Evolutionary conservation across 2,113 vertebrate genomes (phyloP).

Genomic region (Felis chaus): DNA sequence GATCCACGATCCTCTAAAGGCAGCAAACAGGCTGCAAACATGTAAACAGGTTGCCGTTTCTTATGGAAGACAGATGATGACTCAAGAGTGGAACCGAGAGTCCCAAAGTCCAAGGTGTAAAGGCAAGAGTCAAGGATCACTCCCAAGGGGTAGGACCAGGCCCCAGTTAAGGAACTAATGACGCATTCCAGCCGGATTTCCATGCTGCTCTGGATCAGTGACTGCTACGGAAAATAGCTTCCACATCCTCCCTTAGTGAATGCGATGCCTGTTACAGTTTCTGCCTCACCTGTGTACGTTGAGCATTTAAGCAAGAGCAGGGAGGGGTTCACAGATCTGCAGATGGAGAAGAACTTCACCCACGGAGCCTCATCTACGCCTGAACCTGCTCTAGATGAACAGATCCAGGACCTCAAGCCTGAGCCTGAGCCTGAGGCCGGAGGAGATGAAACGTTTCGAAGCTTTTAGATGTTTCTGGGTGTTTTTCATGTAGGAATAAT

Average conservation of each 20-base stretch:
- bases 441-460: background rate
- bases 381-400: background rate
- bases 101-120: background rate
- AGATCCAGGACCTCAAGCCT: background rate
- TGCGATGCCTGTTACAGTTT: background rate
- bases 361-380: background rate
- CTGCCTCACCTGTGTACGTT: background rate
- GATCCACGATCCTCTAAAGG: fast-evolving
- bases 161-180: background rate
- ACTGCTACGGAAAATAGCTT: background rate
- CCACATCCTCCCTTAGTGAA: background rate
- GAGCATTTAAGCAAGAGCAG: background rate
- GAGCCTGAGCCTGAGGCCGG: background rate
- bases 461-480: background rate
- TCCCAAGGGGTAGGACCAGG: background rate
- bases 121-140: background rate
- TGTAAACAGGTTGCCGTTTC: background rate
- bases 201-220: background rate
- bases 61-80: background rate
- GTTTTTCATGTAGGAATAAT: background rate
- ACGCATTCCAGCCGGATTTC: background rate
- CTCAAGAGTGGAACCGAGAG: background rate
- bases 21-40: background rate
- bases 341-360: background rate
- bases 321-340: background rate